phyloP scores from a whole-genome alignment of 2,113 vertebrate genomes.

The Pseudois nayaur region DNA sequence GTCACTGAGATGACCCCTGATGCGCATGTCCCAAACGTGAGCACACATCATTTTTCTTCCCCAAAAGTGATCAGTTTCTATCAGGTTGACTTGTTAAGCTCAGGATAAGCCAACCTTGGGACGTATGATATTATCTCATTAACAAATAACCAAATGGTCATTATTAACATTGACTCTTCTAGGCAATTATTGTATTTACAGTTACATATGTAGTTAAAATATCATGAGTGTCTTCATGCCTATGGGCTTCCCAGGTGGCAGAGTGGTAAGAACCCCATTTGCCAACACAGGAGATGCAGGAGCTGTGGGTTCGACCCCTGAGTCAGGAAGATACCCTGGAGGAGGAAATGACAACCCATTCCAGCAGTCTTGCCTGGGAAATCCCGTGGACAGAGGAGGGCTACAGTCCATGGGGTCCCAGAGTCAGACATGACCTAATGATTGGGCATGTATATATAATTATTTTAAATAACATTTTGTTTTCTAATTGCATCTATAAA shows the following conservation, averaged over 20 bases:
- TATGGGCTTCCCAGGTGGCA: not conserved
- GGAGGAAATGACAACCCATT: not conserved
- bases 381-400: not conserved
- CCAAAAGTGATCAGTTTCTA: not conserved
- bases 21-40: rapidly evolving
- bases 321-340: not conserved
- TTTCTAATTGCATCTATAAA: not conserved
- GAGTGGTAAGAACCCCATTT: not conserved
- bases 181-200: not conserved
- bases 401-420: not conserved
- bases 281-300: not conserved
- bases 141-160: not conserved
- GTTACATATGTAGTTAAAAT: not conserved
- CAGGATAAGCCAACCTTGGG: not conserved
- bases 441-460: not conserved
- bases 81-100: not conserved
- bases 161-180: not conserved
- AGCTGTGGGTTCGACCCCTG: not conserved
- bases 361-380: not conserved
- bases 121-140: not conserved
- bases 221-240: not conserved
- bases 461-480: not conserved
- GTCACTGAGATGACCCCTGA: rapidly evolving
- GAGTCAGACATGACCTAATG: not conserved
- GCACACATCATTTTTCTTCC: not conserved